These are phyloP conservation scores for Nyctalus aviator DNA, from an alignment of 2,797 vertebrate genomes.

Conservation along the genomic window DNA sequence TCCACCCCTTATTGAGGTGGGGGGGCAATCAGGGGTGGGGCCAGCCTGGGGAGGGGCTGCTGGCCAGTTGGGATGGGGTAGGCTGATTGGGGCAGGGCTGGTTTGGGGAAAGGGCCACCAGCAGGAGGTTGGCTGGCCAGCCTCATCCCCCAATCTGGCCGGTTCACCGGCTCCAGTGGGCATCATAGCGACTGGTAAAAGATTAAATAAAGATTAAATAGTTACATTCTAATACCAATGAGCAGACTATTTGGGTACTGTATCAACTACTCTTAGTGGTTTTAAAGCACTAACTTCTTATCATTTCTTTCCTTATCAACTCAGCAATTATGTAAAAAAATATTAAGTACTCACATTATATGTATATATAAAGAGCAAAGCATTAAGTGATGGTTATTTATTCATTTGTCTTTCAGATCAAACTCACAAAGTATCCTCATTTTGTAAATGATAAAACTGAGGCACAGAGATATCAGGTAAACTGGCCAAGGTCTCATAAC, in stretches of 20 bases:
- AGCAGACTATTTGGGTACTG: background rate
- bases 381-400: background rate
- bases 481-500: background rate
- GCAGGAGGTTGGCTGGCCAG: too few relatives aligned
- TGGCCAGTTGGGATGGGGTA: too few relatives aligned
- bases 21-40: too few relatives aligned
- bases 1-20: too few relatives aligned
- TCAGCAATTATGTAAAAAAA: background rate
- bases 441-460: background rate
- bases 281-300: conserved; percentile 1
- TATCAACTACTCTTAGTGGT: background rate
- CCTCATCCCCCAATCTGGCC: too few relatives aligned
- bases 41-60: too few relatives aligned
- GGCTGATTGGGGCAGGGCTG: too few relatives aligned
- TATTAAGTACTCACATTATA: background rate
- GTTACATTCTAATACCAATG: background rate
- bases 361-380: background rate
- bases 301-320: background rate
- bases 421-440: background rate
- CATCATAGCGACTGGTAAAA: too few relatives aligned
- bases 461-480: background rate
- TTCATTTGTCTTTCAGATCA: background rate
- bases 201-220: background rate
- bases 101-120: too few relatives aligned
- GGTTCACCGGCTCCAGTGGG: too few relatives aligned